Evolutionary conservation across 2,888 invertebrate genomes (phyloP), one percentile per base, ranked within the genome.

Genomic region (Gandaritis pyraliata): DNA sequence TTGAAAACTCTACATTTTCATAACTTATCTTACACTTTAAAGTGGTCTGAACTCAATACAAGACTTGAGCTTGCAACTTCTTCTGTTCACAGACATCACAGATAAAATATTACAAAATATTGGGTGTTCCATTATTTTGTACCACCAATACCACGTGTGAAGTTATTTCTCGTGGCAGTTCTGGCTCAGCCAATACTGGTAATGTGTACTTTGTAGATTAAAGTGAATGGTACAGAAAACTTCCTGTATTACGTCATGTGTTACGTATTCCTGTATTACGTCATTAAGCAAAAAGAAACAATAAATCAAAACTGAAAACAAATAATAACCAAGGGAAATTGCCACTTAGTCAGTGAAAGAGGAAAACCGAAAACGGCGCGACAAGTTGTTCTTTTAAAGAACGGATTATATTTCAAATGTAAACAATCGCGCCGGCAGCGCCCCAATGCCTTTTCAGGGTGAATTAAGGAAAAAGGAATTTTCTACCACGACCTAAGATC

Each of bases 381-480:
- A 73, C 74, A 75, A 80, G 75, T 75, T 71, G 71, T 74, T 77
- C 47, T 74, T 75, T 75, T 76, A 75, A 72, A 77, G 77, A 76
- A 74, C 72, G 78, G 79, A 86, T 86, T 85, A 86, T 83, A 82
- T 81, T 79, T 77, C 76, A 84, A 88, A 86, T 82, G 85, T 87
- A 87, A 88, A 86, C 86, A 87, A 84, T 84, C 81, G 80, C 81
- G 81, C 84, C 82, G 77, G 79, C 80, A 81, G 78, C 80, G 80
- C 80, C 82, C 82, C 81, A 77, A 83, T 85, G 84, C 81, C 87
- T 86, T 85, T 88, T 89, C 86, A 84, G 86, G 83, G 85, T 86
- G 85, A 90, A 90, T 90, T 90, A 90, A 88, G 87, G 86, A 88
- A 88, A 88, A 84, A 80, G 83, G 88, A 87, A 87, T 88, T 90